These are phyloP conservation scores for Drosophila rubida DNA, from an alignment of 2,888 invertebrate genomes.

Conservation along the genomic window DNA sequence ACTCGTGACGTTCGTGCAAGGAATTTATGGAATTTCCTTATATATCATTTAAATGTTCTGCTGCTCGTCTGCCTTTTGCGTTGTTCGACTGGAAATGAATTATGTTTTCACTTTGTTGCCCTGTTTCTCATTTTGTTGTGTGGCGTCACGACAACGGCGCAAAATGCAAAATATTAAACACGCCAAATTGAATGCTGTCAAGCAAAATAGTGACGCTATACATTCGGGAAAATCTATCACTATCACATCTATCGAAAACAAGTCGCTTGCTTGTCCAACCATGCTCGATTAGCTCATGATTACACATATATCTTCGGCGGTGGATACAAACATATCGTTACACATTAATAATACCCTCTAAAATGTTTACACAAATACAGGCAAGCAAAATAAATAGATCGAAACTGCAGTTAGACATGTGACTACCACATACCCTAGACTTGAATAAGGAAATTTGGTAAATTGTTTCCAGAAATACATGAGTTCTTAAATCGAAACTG, in stretches of 20 bases:
- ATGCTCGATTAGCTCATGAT: constrained; percentile 8
- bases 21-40: constrained; percentile 45
- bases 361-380: not conserved
- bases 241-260: not conserved
- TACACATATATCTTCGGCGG: not conserved
- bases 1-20: constrained; percentile 36
- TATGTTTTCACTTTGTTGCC: constrained; percentile 22
- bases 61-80: constrained; percentile 15
- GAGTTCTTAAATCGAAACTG: too few relatives aligned
- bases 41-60: constrained; percentile 9
- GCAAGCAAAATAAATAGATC: constrained; percentile 5
- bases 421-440: constrained; percentile 8
- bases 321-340: not conserved
- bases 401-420: not conserved
- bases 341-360: constrained; percentile 11
- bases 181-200: not conserved
- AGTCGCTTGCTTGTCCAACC: not conserved
- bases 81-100: constrained; percentile 38
- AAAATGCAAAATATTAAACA: constrained; percentile 1
- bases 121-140: not conserved
- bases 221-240: too few relatives aligned
- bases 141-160: constrained; percentile 21
- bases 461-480: too few relatives aligned
- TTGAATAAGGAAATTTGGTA: too few relatives aligned
- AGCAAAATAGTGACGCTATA: too few relatives aligned